Conservation (phyloP, 2,888 invertebrate species). For the Margaritifera margaritifera region DNA sequence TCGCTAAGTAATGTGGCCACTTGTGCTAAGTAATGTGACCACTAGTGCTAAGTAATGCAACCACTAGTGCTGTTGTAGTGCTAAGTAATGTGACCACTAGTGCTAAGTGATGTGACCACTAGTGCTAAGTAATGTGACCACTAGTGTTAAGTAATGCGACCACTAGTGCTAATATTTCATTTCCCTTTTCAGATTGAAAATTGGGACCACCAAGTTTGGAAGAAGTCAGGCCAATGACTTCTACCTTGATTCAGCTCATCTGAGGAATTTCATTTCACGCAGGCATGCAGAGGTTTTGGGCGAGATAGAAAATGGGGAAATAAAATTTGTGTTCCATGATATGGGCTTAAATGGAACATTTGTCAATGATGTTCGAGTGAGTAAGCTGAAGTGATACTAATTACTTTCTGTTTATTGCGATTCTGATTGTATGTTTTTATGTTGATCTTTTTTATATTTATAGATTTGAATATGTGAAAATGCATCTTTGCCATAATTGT, state of each 20-base stretch:
- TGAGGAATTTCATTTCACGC: slow-evolving; percentile 72
- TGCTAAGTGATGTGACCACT: too few species aligned
- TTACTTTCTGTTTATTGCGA: not conserved
- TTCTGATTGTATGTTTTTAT: not conserved
- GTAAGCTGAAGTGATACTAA: slow-evolving; percentile 8
- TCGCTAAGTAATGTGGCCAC: not conserved
- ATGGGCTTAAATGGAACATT: slow-evolving; percentile 74
- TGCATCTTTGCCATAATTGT: too few species aligned
- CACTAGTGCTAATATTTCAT: not conserved
- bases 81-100: too few species aligned
- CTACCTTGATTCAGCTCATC: slow-evolving; percentile 67
- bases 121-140: not conserved
- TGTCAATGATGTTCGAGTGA: slow-evolving; percentile 72
- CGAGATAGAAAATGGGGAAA: slow-evolving; percentile 54
- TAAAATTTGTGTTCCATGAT: slow-evolving; percentile 67
- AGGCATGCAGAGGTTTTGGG: slow-evolving; percentile 71
- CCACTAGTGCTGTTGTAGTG: too few species aligned
- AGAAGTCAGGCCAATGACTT: slow-evolving; percentile 59
- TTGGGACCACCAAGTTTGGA: slow-evolving; percentile 59
- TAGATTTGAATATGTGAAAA: too few species aligned
- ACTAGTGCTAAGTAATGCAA: too few species aligned
- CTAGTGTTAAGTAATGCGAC: too few species aligned
- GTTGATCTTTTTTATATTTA: too few species aligned
- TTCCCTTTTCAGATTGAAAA: slow-evolving; percentile 46
- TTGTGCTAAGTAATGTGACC: too few species aligned